Conservation (phyloP, 2,797 vertebrate genomes). For the Enteromius trimaculatus region DNA sequence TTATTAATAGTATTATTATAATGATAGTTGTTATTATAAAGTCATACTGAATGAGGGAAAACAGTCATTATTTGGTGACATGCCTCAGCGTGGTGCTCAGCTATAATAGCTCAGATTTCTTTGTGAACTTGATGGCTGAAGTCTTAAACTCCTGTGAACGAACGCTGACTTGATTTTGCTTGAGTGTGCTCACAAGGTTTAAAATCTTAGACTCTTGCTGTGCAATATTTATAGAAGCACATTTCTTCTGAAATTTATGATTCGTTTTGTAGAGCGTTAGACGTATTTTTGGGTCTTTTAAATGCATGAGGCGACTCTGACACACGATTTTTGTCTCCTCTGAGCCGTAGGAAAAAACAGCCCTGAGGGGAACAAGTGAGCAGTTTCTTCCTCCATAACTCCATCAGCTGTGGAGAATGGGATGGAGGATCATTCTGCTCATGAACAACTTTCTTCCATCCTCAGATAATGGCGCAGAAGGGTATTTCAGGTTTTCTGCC, state of each 20-base stretch:
- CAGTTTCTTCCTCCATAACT: slow-evolving; percentile 11
- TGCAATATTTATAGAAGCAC: not conserved
- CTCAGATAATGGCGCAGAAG: slow-evolving; percentile 45
- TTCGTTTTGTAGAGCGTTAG: not conserved
- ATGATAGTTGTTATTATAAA: not conserved
- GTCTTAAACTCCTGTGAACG: not conserved
- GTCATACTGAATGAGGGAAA: not conserved
- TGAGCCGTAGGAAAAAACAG: not conserved
- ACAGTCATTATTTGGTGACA: not conserved
- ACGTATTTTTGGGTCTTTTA: not conserved
- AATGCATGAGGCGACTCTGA: slow-evolving; percentile 1
- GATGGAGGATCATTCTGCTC: slow-evolving; percentile 43
- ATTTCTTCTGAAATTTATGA: not conserved
- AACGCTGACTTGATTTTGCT: not conserved
- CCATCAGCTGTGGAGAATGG: slow-evolving; percentile 35
- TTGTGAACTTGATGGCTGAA: not conserved
- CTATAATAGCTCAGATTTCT: not conserved
- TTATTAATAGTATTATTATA: not conserved
- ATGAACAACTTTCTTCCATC: slow-evolving; percentile 53
- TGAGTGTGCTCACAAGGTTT: not conserved
- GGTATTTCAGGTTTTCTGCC: slow-evolving; percentile 43
- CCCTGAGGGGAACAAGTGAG: not conserved
- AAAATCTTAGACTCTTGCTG: not conserved
- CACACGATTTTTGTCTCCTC: not conserved
- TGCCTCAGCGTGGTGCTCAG: not conserved